Evolutionary conservation across 2,888 invertebrate genomes (phyloP), one percentile per base, ranked within the genome.

Genomic region (Hermodice carunculata): DNA sequence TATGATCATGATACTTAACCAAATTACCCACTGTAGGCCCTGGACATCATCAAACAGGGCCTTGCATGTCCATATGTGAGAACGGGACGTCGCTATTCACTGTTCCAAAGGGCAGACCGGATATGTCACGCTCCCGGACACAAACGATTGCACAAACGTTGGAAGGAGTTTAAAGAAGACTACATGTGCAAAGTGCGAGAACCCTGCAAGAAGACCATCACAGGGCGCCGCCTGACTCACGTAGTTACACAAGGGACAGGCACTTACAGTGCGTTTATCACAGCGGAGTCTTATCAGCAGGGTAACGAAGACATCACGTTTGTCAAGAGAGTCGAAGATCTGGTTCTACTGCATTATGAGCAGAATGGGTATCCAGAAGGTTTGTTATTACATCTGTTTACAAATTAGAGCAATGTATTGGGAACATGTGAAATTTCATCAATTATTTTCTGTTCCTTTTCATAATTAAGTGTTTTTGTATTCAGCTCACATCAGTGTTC

Each of bases 291-390:
- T 14, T 46, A 8, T 19, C 14, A 14, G 11, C 32, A 52, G 14
- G 54, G 54, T 3, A 22, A 40, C 5, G 54, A 43, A 2, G 24
- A 40, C 22, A 29, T 54, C 6, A 70, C 64, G n/a, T 6, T 62
- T 22, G n/a, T 49, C 14, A 61, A 46, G 32, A 24, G 86, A 26
- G 91, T 91, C 1, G 91, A 91, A 83, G 85, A 89, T 67, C 82
- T 89, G 31, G 90, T 89, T 1, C 76, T 90, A 42, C 81, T 85
- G 19, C 85, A 90, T 81, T 91, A 91, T 79, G 81, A 79, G 53
- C 72, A 75, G 51, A 71, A 85, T 64, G 89, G 88, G 8, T 90
- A 86, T 77, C 77, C 85, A 2, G 81, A 87, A 71, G 90, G 91
- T 26, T 85, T 90, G 24, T 61, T n/a, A n/a, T n/a, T n/a, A n/a